Base-by-base conservation (phyloP, 2,888 invertebrate genomes). In the Tipula unca region DNA sequence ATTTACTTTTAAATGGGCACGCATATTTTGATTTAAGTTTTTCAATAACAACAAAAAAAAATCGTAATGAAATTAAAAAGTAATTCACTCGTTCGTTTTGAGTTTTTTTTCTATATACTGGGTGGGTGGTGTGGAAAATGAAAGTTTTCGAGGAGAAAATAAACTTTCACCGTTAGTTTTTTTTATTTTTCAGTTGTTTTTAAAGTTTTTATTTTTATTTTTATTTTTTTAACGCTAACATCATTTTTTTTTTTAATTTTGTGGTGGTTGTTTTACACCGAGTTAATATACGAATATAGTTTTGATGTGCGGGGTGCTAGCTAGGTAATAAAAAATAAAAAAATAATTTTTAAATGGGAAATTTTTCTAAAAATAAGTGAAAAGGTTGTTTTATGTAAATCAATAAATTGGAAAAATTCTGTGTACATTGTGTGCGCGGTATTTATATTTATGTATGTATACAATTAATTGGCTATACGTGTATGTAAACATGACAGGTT, bases 21-120 rank as follows among this genome's bases (percentile, higher is more conserved):
- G 69, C 69, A 69, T 69, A 69, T 69, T 69, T 69, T 69, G 25
- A 69, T 69, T 69, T 69, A 69, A 69, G 69, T 69, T 69, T 69
- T 69, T 69, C 10, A 25, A 17, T 17, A 54, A 54, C n/a, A 54
- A 54, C n/a, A 17, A 54, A 54, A 54, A 17, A 54, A 54, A 17
- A 4, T 54, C 48, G 2, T 69, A 69, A 69, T 69, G 69, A 69
- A 69, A 69, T 69, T 69, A 69, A 25, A 69, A 69, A 69, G 25
- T 69, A 69, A 69, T 69, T 69, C 25, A 69, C 69, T 25, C 69
- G 10, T 25, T 25, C 69, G 2, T 25, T 10, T 1, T 69, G 25
- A 69, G 69, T 3, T 25, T 25, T 69, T 69, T 69, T 8, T 1
- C 8, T 69, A 4, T 54, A 54, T 42, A 14, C 3, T 42, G 42